Conservation (phyloP, 2,797 vertebrate genomes). For the Anabacerthia variegaticeps region DNA sequence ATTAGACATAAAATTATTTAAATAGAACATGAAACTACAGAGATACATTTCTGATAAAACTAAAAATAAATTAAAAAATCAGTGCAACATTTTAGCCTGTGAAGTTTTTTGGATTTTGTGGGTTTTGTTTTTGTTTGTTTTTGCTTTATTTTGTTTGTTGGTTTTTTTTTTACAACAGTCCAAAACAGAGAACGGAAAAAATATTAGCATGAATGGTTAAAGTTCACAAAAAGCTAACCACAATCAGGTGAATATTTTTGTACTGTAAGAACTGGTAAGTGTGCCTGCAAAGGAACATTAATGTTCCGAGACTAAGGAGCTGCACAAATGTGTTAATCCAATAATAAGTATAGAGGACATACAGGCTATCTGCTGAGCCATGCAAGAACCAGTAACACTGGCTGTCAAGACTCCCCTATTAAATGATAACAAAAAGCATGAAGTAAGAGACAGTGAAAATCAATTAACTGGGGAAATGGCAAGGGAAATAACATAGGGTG, state of each 20-base stretch:
- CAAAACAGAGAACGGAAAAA: neutral
- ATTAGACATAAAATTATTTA: neutral
- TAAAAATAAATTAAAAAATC: neutral
- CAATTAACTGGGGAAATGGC: neutral
- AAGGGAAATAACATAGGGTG: neutral
- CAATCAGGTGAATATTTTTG: neutral
- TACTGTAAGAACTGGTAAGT: neutral
- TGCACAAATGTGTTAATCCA: neutral
- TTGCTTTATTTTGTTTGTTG: too few species aligned
- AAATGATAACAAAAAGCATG: constrained; percentile 26
- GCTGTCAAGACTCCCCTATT: constrained; percentile 11
- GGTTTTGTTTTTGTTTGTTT: too few species aligned
- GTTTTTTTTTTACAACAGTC: neutral
- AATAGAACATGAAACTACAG: neutral
- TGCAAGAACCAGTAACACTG: neutral
- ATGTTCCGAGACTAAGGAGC: neutral
- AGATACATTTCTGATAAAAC: neutral
- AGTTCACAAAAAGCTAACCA: neutral
- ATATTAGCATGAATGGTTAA: neutral
- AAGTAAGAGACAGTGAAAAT: neutral
- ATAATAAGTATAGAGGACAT: neutral
- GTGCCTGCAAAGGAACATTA: neutral
- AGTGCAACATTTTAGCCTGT: neutral
- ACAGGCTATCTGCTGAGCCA: constrained; percentile 23
- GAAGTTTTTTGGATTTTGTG: neutral